Conservation (phyloP, 2,888 invertebrate species). For the Drosophila borborema region DNA sequence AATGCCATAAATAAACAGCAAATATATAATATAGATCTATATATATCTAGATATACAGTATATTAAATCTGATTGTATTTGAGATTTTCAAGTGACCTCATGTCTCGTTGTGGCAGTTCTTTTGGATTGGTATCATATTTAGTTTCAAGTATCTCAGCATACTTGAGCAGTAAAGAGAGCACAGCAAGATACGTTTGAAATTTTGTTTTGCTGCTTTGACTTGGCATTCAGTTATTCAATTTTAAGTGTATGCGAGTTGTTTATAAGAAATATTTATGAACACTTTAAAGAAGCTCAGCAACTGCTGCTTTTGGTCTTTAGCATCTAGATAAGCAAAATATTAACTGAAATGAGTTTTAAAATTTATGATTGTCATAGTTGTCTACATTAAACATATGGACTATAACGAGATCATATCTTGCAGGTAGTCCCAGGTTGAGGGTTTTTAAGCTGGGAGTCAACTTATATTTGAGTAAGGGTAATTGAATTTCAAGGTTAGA, state of each 20-base stretch:
- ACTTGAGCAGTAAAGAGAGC: neutral
- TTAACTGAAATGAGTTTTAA: neutral
- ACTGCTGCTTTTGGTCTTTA: neutral
- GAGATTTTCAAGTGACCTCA: conserved; percentile 13
- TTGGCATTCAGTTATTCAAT: neutral
- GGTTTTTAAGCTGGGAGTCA: neutral
- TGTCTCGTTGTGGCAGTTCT: neutral
- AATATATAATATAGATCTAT: conserved; percentile 7
- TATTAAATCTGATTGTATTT: conserved; percentile 7
- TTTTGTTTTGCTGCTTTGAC: neutral
- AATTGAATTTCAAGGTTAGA: no score
- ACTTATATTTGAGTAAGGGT: no score
- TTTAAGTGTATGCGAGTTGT: neutral
- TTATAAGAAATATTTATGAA: neutral
- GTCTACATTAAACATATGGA: neutral
- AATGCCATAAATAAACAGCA: conserved; percentile 19
- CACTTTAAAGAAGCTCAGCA: neutral
- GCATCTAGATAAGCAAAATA: neutral
- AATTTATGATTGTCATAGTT: neutral
- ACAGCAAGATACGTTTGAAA: neutral
- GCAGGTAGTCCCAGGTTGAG: neutral
- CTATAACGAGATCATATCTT: neutral
- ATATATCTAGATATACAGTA: neutral
- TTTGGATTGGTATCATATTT: neutral
- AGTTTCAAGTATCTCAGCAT: conserved; percentile 2